These are phyloP conservation scores for Rhynchophorus ferrugineus DNA, from an alignment of 1,140 invertebrate species.

Conservation along the genomic window DNA sequence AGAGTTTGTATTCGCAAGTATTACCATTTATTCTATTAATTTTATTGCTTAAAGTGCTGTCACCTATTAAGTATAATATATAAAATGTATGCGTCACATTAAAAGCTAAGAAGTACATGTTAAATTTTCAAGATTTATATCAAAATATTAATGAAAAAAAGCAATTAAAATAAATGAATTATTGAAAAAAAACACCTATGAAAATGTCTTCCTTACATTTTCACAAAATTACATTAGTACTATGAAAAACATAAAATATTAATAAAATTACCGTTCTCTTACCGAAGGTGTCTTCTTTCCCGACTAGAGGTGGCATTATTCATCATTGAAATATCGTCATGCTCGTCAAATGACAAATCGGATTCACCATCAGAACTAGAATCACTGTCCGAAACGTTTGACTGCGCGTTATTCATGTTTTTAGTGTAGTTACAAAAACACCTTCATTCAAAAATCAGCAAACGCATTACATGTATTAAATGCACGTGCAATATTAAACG, in stretches of 20 bases:
- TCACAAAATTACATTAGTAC: neutral
- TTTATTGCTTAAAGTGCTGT: too few relatives aligned
- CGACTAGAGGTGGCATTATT: conserved; percentile 2
- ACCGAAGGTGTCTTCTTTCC: conserved; percentile 10
- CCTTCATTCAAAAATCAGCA: neutral
- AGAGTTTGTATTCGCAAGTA: too few relatives aligned
- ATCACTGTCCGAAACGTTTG: conserved; percentile 8
- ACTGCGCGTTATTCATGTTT: neutral
- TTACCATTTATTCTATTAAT: too few relatives aligned
- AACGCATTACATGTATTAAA: neutral
- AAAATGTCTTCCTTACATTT: too few relatives aligned
- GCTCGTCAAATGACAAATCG: conserved; percentile 7
- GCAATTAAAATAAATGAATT: too few relatives aligned
- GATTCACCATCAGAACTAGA: conserved; percentile 17
- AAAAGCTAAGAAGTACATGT: too few relatives aligned
- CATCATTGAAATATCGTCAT: neutral
- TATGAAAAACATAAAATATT: neutral
- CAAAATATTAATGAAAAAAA: too few relatives aligned
- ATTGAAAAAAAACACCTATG: too few relatives aligned
- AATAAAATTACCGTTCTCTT: conserved; percentile 1
- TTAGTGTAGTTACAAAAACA: neutral
- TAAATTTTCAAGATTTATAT: too few relatives aligned
- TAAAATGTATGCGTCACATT: too few relatives aligned
- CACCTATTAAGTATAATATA: too few relatives aligned
- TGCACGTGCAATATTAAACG: too few relatives aligned